Base-by-base conservation (phyloP, 1,140 invertebrate species). In the Branchinecta lindahli region DNA sequence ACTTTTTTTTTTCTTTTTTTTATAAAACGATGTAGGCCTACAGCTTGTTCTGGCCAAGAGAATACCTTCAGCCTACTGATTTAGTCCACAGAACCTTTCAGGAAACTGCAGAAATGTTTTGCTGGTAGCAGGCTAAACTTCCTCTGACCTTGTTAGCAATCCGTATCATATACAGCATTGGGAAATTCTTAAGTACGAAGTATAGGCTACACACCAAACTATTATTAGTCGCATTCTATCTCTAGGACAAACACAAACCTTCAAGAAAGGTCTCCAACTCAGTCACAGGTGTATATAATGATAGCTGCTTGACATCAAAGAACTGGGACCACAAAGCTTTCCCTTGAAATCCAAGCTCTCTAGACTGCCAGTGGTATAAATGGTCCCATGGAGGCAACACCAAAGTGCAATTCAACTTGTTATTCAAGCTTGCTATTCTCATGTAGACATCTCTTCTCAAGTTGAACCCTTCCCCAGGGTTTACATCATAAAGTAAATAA, bases 391-490 rank as follows among this genome's bases (percentile, higher is more conserved):
- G 93, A 44, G 95, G 95, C 72, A 98, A 79, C 45, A 94, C 88
- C 73, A 81, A 45, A 73, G 90, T 74, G 12, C 82, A 80, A 77
- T 80, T 75, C 71, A 75, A 72, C 71, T 84, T 82, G 75, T 83
- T 82, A 0, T 91, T 81, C 74, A 96, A 85, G 68, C 89, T 86
- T 12, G 94, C 92, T 74, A 96, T 83, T 75, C 96, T 83, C 80
- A 98, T 86, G 75, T 94, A 98, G 9, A 98, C 95, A 83, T 98
- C 96, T 72, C 95, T 82, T 68, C 94, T 81, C 71, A 99, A 82
- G 83, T 99, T 99, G 77, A 99, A 98, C 0, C 96, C 96, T 84
- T 99, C 95, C 3, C 89, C 86, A 20, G 86, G 87, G 81, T 97
- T 98, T 0, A 97, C 88, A 80, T 96, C 91, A 79, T 97, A 98